Conservation (phyloP, 2,797 vertebrate genomes). For the Atherinosoma microstoma region DNA sequence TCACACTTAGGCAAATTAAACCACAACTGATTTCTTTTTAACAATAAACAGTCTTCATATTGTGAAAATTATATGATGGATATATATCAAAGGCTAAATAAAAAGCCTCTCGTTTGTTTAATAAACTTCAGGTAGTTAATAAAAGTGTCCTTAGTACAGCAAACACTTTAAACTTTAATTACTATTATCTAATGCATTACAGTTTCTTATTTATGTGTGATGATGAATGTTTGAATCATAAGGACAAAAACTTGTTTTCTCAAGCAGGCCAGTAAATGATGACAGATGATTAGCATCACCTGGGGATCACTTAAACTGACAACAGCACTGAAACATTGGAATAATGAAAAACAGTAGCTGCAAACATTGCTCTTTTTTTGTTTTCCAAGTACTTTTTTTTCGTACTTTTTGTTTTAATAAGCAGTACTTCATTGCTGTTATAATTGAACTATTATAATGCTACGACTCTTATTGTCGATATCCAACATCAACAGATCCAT, state of each 20-base stretch:
- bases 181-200: slow-evolving; percentile 73
- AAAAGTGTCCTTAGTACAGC: slow-evolving; percentile 42
- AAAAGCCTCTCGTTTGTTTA: slow-evolving; percentile 16
- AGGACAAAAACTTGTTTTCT: slow-evolving; percentile 64
- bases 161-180: slow-evolving; percentile 71
- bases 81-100: slow-evolving; percentile 21
- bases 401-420: slow-evolving; percentile 31
- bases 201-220: slow-evolving; percentile 55
- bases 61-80: not conserved
- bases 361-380: slow-evolving; percentile 35
- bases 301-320: slow-evolving; percentile 66
- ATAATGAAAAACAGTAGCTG: slow-evolving; percentile 34
- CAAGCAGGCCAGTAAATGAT: slow-evolving; percentile 78
- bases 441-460: not conserved
- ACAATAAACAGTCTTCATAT: slow-evolving; percentile 5
- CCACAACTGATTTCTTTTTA: not conserved
- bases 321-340: slow-evolving; percentile 35
- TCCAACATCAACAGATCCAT: not conserved
- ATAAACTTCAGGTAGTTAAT: slow-evolving; percentile 66
- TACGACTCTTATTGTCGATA: not conserved
- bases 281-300: slow-evolving; percentile 70
- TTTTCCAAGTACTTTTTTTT: slow-evolving; percentile 23
- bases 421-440: not conserved
- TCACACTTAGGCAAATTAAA: not conserved
- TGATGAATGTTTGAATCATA: slow-evolving; percentile 73